Percentiles rank a stretch among this genome's conserved stretches.
Evolutionary conservation across 2,888 invertebrate genomes (phyloP).

Genomic region (Tipula lateralis): DNA sequence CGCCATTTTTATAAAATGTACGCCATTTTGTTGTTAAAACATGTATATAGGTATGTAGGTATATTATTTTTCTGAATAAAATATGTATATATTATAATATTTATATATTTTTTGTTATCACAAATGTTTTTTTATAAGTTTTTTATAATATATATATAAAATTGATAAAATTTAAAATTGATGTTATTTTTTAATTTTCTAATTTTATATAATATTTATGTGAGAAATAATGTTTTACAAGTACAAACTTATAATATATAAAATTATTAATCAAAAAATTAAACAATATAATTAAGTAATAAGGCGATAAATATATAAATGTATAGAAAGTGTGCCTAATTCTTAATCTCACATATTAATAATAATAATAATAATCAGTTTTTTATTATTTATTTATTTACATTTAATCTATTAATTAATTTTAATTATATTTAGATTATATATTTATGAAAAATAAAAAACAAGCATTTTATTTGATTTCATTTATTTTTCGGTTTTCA

Average conservation of each 20-base stretch:
- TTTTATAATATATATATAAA: background rate
- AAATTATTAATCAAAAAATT: background rate
- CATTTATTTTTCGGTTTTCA: background rate
- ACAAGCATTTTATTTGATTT: constrained; percentile 7
- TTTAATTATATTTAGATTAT: background rate
- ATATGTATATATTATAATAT: background rate
- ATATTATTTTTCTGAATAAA: background rate
- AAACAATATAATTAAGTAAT: background rate
- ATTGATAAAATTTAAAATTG: constrained; percentile 24
- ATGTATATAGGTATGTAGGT: background rate
- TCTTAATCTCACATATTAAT: background rate
- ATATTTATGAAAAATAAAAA: background rate
- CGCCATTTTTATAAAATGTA: background rate
- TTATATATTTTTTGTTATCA: background rate
- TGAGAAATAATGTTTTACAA: background rate
- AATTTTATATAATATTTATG: background rate
- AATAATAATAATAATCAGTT: background rate
- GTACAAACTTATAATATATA: constrained; percentile 1
- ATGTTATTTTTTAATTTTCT: background rate
- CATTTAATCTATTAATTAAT: background rate
- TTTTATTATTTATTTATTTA: background rate
- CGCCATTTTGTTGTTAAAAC: background rate
- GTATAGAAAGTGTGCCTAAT: background rate
- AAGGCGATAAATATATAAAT: background rate
- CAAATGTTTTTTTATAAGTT: background rate